phyloP scores from a whole-genome alignment of 1,140 invertebrate species.

The Cryptotermes secundus region DNA sequence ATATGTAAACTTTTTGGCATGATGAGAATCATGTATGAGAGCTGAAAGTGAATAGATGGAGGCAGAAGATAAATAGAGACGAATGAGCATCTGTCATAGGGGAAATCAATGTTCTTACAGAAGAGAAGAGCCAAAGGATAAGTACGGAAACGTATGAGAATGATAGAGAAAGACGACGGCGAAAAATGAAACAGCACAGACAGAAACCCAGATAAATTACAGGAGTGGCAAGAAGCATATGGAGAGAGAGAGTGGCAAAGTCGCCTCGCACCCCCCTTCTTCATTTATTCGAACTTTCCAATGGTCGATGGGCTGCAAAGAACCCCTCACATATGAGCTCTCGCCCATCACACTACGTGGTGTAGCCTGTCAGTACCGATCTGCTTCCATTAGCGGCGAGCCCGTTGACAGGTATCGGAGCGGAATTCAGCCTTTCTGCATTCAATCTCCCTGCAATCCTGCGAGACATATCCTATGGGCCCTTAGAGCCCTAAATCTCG shows the following conservation, averaged over 20 bases:
- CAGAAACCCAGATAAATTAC: not conserved
- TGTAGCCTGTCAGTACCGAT: not conserved
- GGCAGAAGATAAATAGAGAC: no score
- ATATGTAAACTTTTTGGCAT: no score
- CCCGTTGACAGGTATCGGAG: not conserved
- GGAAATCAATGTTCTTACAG: no score
- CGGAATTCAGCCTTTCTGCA: not conserved
- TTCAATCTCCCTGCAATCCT: no score
- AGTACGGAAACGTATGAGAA: not conserved
- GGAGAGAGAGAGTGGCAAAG: not conserved
- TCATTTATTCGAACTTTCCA: not conserved
- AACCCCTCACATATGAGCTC: not conserved
- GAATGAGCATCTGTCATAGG: no score
- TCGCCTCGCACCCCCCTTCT: no score
- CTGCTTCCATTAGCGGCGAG: not conserved
- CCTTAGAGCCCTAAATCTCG: no score
- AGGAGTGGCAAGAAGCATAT: not conserved
- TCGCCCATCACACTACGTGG: not conserved
- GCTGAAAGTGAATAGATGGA: no score
- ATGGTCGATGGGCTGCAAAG: not conserved
- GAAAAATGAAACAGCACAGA: not conserved
- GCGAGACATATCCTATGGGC: no score
- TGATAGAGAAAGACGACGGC: not conserved
- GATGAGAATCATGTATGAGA: no score
- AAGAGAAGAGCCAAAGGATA: no score